These are phyloP conservation scores for Brachystomella parvula DNA, from an alignment of 1,140 invertebrate genomes.

Conservation along the genomic window DNA sequence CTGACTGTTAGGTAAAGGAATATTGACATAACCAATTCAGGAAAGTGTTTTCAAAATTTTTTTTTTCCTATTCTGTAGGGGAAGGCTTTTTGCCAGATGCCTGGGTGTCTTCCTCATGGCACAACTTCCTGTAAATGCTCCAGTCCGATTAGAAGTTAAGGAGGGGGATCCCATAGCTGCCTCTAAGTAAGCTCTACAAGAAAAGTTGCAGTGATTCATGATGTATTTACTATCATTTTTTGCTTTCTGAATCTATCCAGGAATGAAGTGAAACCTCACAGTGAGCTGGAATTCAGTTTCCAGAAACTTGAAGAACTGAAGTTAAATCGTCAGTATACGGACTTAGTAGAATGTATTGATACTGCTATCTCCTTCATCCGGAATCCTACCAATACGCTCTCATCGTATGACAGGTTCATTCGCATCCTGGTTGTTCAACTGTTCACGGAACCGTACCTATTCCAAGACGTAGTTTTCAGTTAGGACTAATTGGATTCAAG, in stretches of 20 bases:
- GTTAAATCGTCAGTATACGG: slow-evolving; percentile 23
- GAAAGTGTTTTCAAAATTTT: slow-evolving; percentile 7
- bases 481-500: no score
- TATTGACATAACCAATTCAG: no score
- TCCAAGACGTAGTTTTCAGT: no score
- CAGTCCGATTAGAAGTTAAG: slow-evolving; percentile 16
- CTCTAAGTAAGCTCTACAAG: background rate
- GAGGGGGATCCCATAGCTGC: slow-evolving; percentile 9
- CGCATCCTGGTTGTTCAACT: slow-evolving; percentile 19
- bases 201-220: no score
- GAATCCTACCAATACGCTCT: slow-evolving; percentile 18
- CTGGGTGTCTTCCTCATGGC: slow-evolving; percentile 25
- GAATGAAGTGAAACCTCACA: slow-evolving; percentile 20
- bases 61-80: slow-evolving; percentile 17
- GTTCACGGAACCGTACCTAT: slow-evolving; percentile 28
- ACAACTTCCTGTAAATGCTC: slow-evolving; percentile 29
- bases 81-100: slow-evolving; percentile 31
- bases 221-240: no score
- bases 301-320: slow-evolving; percentile 31
- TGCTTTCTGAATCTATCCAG: no score
- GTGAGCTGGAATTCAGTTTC: slow-evolving; percentile 16
- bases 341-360: slow-evolving; percentile 27
- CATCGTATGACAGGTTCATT: slow-evolving; percentile 15
- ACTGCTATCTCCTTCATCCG: slow-evolving; percentile 19
- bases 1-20: slow-evolving; percentile 49